Percentiles rank a stretch among this genome's conserved stretches.
Conservation (phyloP, 2,888 invertebrate species). For the Drosophila anomelani region DNA sequence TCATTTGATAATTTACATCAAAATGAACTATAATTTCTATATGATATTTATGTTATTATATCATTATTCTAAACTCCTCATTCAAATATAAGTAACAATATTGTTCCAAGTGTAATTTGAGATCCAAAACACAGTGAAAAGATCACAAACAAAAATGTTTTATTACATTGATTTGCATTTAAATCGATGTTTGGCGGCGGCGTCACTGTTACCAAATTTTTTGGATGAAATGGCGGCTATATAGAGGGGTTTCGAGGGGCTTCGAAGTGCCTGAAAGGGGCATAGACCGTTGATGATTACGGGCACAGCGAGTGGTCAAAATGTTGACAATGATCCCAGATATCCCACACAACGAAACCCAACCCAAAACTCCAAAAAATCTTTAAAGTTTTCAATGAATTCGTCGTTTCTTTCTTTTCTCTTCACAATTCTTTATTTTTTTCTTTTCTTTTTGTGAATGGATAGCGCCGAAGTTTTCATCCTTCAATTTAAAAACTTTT, state of each 20-base stretch:
- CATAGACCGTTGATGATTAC: slow-evolving; percentile 61
- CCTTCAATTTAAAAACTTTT: slow-evolving; percentile 36
- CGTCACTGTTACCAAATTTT: slow-evolving; percentile 36
- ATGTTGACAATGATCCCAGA: slow-evolving; percentile 63
- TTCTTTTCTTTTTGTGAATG: slow-evolving; percentile 27
- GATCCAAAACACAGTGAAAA: slow-evolving; percentile 19
- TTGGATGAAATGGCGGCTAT: slow-evolving; percentile 2
- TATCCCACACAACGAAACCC: slow-evolving; percentile 37
- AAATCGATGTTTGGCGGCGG: slow-evolving; percentile 74
- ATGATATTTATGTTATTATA: background rate
- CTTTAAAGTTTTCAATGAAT: slow-evolving; percentile 44
- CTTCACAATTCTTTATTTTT: slow-evolving; percentile 7
- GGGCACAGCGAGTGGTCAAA: slow-evolving; percentile 74
- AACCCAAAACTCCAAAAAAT: slow-evolving; percentile 23
- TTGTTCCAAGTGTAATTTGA: slow-evolving; percentile 5
- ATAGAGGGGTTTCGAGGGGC: background rate
- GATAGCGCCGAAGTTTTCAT: slow-evolving; percentile 45
- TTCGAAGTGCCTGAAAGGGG: slow-evolving; percentile 16
- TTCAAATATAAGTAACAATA: background rate
- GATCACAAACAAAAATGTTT: slow-evolving; percentile 68
- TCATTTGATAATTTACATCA: too few relatives aligned
- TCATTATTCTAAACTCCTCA: too few relatives aligned
- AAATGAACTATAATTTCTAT: background rate
- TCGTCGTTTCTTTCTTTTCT: slow-evolving; percentile 26
- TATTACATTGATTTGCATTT: slow-evolving; percentile 83